phyloP scores from a whole-genome alignment of 2,888 invertebrate genomes.

The Nomada lathburiana region DNA sequence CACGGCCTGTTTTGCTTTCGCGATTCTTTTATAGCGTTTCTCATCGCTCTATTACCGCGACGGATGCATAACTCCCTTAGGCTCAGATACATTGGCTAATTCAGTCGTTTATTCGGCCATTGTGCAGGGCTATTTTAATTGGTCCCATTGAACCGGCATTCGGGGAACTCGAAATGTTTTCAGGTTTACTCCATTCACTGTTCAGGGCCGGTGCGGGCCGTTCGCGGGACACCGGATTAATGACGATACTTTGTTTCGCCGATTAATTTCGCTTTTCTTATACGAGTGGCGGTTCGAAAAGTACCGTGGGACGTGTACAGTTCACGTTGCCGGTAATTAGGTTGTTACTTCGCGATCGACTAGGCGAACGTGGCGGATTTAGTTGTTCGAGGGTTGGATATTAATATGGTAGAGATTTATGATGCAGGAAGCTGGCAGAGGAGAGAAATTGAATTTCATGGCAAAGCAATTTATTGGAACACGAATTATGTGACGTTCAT shows the following conservation, averaged over 20 bases:
- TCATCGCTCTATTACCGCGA: constrained; percentile 29
- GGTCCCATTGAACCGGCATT: constrained; percentile 25
- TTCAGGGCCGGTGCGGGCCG: background rate
- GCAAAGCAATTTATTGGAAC: background rate
- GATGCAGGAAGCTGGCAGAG: background rate
- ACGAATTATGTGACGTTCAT: background rate
- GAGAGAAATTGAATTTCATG: background rate
- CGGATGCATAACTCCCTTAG: constrained; percentile 3
- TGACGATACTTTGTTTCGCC: background rate
- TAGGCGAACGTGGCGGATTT: background rate
- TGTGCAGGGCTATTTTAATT: constrained; percentile 41
- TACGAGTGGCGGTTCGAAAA: too few relatives aligned
- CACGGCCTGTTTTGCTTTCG: constrained; percentile 14
- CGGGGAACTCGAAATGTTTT: constrained; percentile 30
- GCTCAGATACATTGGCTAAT: constrained; percentile 36
- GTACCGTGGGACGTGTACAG: too few relatives aligned
- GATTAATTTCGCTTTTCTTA: background rate
- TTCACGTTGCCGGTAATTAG: background rate
- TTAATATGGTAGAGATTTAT: background rate
- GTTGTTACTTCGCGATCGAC: background rate
- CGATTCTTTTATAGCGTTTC: constrained; percentile 34
- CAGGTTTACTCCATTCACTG: constrained; percentile 13
- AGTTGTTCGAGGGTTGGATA: background rate
- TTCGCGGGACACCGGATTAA: background rate
- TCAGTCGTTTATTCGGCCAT: constrained; percentile 27